Conservation (phyloP, 2,113 vertebrate species). For the Haemorhous mexicanus region DNA sequence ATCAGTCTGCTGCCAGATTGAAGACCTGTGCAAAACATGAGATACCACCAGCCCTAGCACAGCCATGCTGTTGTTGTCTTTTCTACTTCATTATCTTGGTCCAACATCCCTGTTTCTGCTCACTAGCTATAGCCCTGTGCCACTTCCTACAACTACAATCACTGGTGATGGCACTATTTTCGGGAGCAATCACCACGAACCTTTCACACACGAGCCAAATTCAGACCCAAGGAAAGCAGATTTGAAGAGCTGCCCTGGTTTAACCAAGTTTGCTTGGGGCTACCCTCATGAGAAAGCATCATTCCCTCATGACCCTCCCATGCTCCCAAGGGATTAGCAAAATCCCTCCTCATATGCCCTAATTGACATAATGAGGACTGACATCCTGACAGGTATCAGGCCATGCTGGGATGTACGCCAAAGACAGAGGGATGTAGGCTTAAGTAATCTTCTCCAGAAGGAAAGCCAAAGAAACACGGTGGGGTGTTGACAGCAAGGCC, state of each 20-base stretch:
- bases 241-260: neutral
- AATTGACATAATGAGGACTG: neutral
- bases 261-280: neutral
- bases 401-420: neutral
- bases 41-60: neutral
- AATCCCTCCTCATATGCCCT: neutral
- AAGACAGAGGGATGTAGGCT: neutral
- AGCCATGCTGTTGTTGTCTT: neutral
- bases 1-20: neutral
- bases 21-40: neutral
- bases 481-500: slow-evolving; percentile 18
- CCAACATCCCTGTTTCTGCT: neutral
- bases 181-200: neutral
- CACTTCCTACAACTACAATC: neutral
- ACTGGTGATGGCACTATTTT: neutral
- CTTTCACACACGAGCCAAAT: neutral
- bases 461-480: neutral
- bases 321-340: neutral
- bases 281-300: neutral
- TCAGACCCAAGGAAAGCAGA: neutral
- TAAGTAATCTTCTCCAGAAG: neutral
- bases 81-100: neutral
- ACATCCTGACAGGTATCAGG: neutral
- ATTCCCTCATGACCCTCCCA: neutral
- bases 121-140: neutral